Evolutionary conservation across 2,888 invertebrate species (phyloP).

Genomic region (Caenorhabditis doughertyi): DNA sequence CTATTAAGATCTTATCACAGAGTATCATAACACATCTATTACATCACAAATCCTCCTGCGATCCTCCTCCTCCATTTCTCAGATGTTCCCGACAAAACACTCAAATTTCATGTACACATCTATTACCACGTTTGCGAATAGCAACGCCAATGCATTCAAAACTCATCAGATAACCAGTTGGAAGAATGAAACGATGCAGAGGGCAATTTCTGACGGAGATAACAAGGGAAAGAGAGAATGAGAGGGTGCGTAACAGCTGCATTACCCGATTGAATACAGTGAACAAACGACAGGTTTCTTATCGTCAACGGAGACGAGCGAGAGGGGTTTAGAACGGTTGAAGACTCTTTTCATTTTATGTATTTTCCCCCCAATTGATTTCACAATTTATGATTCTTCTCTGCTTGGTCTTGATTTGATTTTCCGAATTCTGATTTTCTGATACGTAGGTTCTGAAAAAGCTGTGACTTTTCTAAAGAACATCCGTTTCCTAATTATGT

Average conservation of each 20-base stretch:
- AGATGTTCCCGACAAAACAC: background rate
- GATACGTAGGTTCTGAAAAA: too few relatives aligned
- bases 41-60: too few relatives aligned
- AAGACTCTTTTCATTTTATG: background rate
- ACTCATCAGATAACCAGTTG: constrained; percentile 42
- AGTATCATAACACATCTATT: too few relatives aligned
- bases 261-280: background rate
- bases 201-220: constrained; percentile 13
- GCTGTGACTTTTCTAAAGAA: background rate
- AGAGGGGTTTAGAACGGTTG: background rate
- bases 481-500: background rate
- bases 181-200: background rate
- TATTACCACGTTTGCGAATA: too few relatives aligned
- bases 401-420: too few relatives aligned
- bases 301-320: background rate
- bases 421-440: too few relatives aligned
- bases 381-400: too few relatives aligned
- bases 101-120: too few relatives aligned
- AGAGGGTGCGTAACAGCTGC: constrained; percentile 8
- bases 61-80: too few relatives aligned
- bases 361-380: too few relatives aligned
- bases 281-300: constrained; percentile 36
- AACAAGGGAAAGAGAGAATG: constrained; percentile 5
- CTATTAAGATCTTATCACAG: too few relatives aligned
- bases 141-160: background rate